Evolutionary conservation across 2,888 invertebrate species (phyloP).

Genomic region (Antheraea yamamai): DNA sequence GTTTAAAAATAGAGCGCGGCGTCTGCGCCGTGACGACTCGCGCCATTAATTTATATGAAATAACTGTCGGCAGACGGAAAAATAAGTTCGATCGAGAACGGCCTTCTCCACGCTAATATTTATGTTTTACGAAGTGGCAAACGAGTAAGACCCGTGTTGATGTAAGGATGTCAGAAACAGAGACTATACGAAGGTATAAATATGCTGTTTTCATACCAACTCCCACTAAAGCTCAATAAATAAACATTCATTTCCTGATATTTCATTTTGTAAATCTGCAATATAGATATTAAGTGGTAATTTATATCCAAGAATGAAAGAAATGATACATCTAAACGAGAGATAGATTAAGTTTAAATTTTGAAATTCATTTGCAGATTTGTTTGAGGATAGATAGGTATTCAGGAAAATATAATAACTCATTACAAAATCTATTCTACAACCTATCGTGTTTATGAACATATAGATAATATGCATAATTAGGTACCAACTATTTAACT

Average conservation of each 20-base stretch:
- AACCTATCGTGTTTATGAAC: no score
- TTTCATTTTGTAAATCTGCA: constrained; percentile 39
- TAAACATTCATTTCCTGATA: constrained; percentile 51
- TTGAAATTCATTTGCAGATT: background rate
- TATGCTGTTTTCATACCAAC: constrained; percentile 47
- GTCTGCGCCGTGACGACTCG: constrained; percentile 81
- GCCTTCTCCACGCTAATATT: constrained; percentile 79
- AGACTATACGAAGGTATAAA: constrained; percentile 50
- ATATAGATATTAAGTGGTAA: constrained; percentile 24
- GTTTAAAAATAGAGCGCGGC: constrained; percentile 80
- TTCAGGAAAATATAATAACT: background rate
- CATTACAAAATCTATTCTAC: no score
- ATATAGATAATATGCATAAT: no score
- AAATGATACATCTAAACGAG: constrained; percentile 30
- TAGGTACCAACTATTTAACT: no score
- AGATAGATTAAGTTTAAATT: background rate
- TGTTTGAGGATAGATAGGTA: background rate
- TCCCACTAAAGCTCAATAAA: constrained; percentile 49
- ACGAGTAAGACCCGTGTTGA: constrained; percentile 60
- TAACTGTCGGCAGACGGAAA: constrained; percentile 82
- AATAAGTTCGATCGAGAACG: constrained; percentile 78
- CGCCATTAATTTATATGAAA: constrained; percentile 83
- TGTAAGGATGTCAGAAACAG: constrained; percentile 67
- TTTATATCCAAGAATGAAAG: constrained; percentile 24
- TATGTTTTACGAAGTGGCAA: constrained; percentile 78